Base-by-base conservation (phyloP, 92 coral and sea anemone species). In the Metridium senile region DNA sequence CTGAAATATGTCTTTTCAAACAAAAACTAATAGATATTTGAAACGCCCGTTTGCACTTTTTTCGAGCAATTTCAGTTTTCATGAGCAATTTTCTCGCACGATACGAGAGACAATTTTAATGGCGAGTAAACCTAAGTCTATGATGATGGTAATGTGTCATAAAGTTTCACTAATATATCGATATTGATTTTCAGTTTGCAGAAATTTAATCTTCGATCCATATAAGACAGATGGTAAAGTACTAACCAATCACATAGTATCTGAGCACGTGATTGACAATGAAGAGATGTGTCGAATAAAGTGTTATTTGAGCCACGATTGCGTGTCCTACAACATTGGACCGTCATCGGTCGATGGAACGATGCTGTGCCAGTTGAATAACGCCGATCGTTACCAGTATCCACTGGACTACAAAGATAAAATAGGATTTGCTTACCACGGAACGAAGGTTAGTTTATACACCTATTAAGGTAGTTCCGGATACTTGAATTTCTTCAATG, bases 311-410 rank as follows among this genome's bases (percentile, higher is more conserved):
- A n/a, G 33, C 25, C 68, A 16, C 26, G 59, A 74, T 67, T 74
- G 79, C 28, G 79, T 74, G 51, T 59, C 79, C 21, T 74, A 58
- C 68, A 59, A 74, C 58, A 32, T 58, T 59, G 70, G 68, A 25
- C 79, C 57, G 20, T 58, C 58, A 17, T n/a, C 27, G 29, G 58
- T 51, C 45, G 58, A 54, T 28, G 78, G 67, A n/a, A 63, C 9
- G 80, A 32, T 75, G 62, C 13, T 63, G 20, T 75, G 80, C 43
- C 61, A 75, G 29, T 57, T 75, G 72, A 75, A 75, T 71, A 30
- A 75, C 63, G 80, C 80, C 11, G 71, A 75, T 63, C 72, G 80
- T 30, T 63, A 27, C 25, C 80, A 75, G 16, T 21, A 64, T 53
- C 71, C 80, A 26, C 39, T 33, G 9, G 80, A 75, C 33, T 75